Conservation (phyloP, 2,797 vertebrate genomes). For the Macropodus opercularis region DNA sequence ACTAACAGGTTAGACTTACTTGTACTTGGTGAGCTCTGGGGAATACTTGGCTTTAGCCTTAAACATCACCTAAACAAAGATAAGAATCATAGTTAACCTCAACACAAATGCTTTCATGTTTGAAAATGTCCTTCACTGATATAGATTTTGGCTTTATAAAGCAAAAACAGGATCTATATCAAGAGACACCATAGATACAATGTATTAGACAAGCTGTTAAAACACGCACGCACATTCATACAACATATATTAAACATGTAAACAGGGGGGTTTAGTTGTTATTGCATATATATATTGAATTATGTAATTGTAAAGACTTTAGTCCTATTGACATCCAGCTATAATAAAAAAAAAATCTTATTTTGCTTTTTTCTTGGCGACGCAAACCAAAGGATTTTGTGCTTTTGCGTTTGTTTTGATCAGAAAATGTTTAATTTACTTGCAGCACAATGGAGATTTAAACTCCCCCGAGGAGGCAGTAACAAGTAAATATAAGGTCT, state of each 20-base stretch:
- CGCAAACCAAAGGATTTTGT: no score
- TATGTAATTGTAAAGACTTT: not conserved
- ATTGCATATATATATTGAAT: no score
- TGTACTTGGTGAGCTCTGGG: conserved; percentile 95
- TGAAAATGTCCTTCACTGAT: no score
- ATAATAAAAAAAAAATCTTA: no score
- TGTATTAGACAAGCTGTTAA: no score
- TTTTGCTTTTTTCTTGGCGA: no score
- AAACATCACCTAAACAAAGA: conserved; percentile 87
- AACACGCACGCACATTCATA: not conserved
- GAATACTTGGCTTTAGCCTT: conserved; percentile 94
- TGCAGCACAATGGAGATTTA: not conserved
- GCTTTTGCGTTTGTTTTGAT: no score
- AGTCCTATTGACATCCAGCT: no score
- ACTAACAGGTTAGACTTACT: conserved; percentile 83
- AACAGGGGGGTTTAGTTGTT: not conserved
- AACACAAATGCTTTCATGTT: no score
- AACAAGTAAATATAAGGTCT: not conserved
- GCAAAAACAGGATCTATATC: no score
- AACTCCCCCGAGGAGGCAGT: not conserved
- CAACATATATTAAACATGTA: not conserved
- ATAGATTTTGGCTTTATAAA: no score
- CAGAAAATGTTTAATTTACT: not conserved
- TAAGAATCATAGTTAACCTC: not conserved
- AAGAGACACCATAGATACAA: no score